These are phyloP conservation scores for Phrynocephalus vlangalii DNA, from an alignment of 2,797 vertebrate genomes.

Conservation along the genomic window DNA sequence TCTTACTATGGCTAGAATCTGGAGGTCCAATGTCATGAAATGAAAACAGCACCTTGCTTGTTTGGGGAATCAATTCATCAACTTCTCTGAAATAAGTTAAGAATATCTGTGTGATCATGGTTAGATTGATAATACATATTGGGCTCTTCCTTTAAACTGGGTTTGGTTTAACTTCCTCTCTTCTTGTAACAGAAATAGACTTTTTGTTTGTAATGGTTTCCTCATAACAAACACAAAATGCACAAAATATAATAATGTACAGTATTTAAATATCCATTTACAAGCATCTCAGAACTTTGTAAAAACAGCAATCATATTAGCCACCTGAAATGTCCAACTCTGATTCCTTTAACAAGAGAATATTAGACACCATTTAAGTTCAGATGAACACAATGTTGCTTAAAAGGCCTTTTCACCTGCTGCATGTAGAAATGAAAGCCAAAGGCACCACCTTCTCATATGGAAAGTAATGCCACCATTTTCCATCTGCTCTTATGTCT, in stretches of 20 bases:
- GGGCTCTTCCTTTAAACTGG: not conserved
- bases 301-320: not conserved
- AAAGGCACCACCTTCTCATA: not conserved
- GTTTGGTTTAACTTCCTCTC: not conserved
- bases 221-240: not conserved
- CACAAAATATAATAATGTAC: not conserved
- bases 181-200: too few relatives aligned
- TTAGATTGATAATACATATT: too few relatives aligned
- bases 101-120: not conserved
- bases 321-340: not conserved
- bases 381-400: not conserved
- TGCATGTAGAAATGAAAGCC: not conserved
- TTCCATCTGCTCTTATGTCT: not conserved
- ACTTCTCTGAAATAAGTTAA: not conserved
- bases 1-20: not conserved
- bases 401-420: not conserved
- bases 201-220: too few relatives aligned
- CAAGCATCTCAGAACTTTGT: not conserved
- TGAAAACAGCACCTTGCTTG: not conserved
- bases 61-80: not conserved
- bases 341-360: not conserved
- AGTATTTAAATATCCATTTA: not conserved
- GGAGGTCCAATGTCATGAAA: not conserved
- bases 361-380: not conserved
- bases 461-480: not conserved